These are phyloP conservation scores for Cartodere bifasciata DNA, from an alignment of 2,888 invertebrate species.

Conservation along the genomic window DNA sequence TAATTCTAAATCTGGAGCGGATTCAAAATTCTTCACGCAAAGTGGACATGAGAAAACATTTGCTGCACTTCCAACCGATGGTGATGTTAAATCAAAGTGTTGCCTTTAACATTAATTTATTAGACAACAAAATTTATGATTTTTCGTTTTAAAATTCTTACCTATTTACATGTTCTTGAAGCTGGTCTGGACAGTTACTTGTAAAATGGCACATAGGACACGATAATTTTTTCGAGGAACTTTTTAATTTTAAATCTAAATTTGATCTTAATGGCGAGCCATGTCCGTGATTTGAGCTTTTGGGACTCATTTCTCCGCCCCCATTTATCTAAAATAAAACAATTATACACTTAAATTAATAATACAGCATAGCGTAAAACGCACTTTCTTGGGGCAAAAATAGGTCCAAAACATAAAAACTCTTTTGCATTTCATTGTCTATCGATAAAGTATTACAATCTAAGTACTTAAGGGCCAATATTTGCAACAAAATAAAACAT, in stretches of 20 bases:
- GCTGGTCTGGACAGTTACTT: constrained; percentile 56
- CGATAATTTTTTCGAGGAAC: constrained; percentile 42
- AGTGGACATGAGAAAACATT: constrained; percentile 62
- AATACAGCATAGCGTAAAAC: too few relatives aligned
- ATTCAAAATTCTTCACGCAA: constrained; percentile 58
- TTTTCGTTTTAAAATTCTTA: too few relatives aligned
- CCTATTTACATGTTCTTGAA: constrained; percentile 71
- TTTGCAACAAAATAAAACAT: too few relatives aligned
- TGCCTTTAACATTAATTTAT: constrained; percentile 37
- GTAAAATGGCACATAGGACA: constrained; percentile 69
- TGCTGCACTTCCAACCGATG: constrained; percentile 45
- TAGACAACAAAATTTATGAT: too few relatives aligned
- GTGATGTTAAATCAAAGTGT: constrained; percentile 71
- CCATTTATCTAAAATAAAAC: constrained; percentile 32
- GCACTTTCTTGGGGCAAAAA: too few relatives aligned
- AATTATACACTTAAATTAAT: too few relatives aligned
- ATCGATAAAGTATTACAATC: too few relatives aligned
- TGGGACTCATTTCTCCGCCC: constrained; percentile 31
- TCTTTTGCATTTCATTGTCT: too few relatives aligned
- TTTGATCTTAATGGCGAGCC: constrained; percentile 63
- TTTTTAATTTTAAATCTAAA: constrained; percentile 54
- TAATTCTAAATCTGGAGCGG: constrained; percentile 65
- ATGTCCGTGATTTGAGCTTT: constrained; percentile 46
- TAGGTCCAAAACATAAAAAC: too few relatives aligned
- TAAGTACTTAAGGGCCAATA: too few relatives aligned